Evolutionary conservation across 2,113 vertebrate genomes (phyloP).

Genomic region (Poicephalus meyeri): DNA sequence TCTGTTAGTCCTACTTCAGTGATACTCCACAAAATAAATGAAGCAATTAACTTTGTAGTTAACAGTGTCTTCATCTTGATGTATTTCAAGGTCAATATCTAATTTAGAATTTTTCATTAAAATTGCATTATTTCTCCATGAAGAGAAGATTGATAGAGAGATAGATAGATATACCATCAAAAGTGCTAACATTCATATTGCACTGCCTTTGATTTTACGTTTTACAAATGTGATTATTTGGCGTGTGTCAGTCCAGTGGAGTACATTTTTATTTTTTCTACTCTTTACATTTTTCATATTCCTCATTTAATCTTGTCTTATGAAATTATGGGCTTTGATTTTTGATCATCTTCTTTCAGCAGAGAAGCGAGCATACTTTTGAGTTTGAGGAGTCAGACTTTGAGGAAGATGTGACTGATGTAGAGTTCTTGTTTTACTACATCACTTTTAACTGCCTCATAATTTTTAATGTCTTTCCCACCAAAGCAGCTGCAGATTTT

Average conservation of each 20-base stretch:
- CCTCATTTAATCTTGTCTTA: neutral
- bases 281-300: neutral
- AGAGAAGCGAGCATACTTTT: neutral
- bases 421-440: neutral
- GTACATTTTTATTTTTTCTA: neutral
- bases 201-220: neutral
- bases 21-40: neutral
- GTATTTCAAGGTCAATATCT: neutral
- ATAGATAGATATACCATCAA: neutral
- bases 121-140: neutral
- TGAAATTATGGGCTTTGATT: neutral
- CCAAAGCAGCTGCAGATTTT: neutral
- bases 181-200: neutral
- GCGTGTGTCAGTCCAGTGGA: rapidly evolving
- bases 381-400: neutral
- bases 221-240: neutral
- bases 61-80: neutral
- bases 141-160: neutral
- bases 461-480: neutral
- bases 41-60: neutral
- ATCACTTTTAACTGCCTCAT: neutral
- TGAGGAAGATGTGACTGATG: neutral
- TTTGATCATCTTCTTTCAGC: neutral
- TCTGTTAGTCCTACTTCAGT: neutral
- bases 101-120: neutral